Conservation (phyloP, 2,797 vertebrate species). For the Nothura maculosa region DNA sequence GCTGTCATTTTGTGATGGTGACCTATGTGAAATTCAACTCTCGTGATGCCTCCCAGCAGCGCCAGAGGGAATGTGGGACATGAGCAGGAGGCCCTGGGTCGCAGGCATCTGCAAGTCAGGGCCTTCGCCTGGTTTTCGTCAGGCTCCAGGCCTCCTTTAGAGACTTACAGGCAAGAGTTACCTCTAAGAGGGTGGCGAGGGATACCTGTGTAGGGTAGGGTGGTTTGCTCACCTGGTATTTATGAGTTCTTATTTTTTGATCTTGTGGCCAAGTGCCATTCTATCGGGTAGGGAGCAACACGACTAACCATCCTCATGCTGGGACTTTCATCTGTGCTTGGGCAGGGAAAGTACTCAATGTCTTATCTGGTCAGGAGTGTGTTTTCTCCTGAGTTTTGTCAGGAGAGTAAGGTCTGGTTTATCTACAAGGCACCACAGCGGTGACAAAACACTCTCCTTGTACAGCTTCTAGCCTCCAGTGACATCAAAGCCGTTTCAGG, state of each 20-base stretch:
- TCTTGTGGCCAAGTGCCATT: not conserved
- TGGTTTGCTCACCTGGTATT: not conserved
- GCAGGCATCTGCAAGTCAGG: not conserved
- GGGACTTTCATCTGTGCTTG: not conserved
- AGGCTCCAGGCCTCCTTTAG: not conserved
- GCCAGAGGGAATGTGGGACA: not conserved
- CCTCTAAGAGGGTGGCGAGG: not conserved
- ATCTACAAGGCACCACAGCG: not conserved
- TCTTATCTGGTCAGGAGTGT: not conserved
- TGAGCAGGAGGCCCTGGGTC: not conserved
- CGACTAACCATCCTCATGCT: not conserved
- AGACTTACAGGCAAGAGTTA: not conserved
- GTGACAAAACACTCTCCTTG: not conserved
- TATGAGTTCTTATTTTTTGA: not conserved
- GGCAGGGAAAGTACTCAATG: not conserved
- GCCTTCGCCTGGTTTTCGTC: not conserved
- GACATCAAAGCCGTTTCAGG: not conserved
- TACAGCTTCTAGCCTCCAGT: not conserved
- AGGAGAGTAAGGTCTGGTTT: not conserved
- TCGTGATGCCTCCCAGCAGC: not conserved
- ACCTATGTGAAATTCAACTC: conserved; percentile 14
- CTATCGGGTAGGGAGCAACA: not conserved
- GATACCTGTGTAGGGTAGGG: not conserved
- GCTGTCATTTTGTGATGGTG: conserved; percentile 15
- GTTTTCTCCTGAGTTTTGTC: not conserved